phyloP scores from a whole-genome alignment of 2,113 vertebrate species.

The Oceanites oceanicus region DNA sequence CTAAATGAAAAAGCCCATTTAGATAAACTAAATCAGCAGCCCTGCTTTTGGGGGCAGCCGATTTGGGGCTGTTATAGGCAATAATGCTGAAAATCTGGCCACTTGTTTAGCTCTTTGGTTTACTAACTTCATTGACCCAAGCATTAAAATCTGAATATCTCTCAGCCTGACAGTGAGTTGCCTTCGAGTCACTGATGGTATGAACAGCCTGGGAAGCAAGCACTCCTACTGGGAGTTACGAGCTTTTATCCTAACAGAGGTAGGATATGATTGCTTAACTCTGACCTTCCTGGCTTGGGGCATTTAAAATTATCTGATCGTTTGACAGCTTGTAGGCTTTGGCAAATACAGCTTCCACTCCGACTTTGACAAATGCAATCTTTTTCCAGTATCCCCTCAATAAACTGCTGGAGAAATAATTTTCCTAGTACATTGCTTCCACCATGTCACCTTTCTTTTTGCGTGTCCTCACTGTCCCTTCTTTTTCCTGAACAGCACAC shows the following conservation, averaged over 20 bases:
- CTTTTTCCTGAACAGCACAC: neutral
- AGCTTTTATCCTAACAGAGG: neutral
- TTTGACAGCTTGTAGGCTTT: neutral
- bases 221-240: rapidly evolving
- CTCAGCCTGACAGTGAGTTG: neutral
- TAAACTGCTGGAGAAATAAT: neutral
- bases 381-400: neutral
- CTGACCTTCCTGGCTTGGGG: neutral
- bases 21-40: neutral
- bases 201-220: neutral
- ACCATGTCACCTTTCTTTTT: neutral
- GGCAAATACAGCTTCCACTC: neutral
- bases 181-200: neutral
- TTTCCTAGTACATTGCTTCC: neutral
- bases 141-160: neutral
- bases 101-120: neutral
- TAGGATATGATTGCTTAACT: neutral
- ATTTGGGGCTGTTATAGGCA: neutral
- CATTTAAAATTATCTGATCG: neutral
- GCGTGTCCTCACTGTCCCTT: neutral
- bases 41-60: neutral
- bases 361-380: neutral
- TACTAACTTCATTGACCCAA: neutral
- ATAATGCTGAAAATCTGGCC: neutral
- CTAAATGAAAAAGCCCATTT: neutral